These are phyloP conservation scores for Amphimallon solstitiale DNA, from an alignment of 2,888 invertebrate genomes.

Conservation along the genomic window DNA sequence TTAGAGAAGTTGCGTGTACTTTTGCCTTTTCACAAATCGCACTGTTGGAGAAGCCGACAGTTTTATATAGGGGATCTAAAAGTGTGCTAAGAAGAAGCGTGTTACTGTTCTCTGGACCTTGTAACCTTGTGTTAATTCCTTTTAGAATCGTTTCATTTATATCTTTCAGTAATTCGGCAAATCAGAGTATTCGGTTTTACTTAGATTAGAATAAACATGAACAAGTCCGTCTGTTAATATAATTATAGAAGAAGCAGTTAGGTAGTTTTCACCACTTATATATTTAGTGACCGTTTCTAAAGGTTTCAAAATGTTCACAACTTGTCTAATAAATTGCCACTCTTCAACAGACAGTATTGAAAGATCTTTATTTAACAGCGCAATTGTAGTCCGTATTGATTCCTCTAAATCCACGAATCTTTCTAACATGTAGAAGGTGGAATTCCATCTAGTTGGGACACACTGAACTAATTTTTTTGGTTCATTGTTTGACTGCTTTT, in stretches of 20 bases:
- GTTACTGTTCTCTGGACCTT: too few species aligned
- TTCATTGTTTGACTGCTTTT: conserved; percentile 32
- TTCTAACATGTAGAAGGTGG: conserved; percentile 46
- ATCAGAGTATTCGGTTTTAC: too few species aligned
- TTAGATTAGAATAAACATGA: neutral
- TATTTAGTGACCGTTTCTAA: conserved; percentile 45
- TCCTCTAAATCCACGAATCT: conserved; percentile 43
- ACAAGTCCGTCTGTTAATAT: conserved; percentile 44
- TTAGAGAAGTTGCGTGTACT: too few species aligned
- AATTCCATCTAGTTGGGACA: conserved; percentile 45
- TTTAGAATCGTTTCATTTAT: too few species aligned
- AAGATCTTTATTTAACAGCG: conserved; percentile 31
- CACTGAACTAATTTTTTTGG: conserved; percentile 42
- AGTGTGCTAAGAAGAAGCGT: too few species aligned
- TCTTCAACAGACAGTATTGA: conserved; percentile 41
- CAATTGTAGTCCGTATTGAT: conserved; percentile 43
- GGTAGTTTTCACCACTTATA: conserved; percentile 46
- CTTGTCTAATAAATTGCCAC: conserved; percentile 42
- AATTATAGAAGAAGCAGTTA: conserved; percentile 44
- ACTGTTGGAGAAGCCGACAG: too few species aligned
- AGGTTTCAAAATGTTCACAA: conserved; percentile 45
- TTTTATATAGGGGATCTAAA: too few species aligned
- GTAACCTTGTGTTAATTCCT: too few species aligned
- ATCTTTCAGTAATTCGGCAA: too few species aligned
- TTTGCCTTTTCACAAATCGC: too few species aligned